Conservation (phyloP, 2,888 invertebrate species). For the Tupiocoris notatus region DNA sequence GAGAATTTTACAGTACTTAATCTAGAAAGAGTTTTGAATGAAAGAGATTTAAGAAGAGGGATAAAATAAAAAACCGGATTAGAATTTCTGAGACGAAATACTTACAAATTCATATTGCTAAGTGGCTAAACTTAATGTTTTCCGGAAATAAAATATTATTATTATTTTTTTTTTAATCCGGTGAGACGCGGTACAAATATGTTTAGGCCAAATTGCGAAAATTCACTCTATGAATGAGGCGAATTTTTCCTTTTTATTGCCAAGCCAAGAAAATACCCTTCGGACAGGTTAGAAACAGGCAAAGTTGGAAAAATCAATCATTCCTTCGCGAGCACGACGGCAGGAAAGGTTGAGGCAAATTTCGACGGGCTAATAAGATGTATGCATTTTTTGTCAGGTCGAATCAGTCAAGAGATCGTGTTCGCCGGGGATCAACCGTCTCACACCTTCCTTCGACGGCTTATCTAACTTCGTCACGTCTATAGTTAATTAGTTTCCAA, state of each 20-base stretch:
- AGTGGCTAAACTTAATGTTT: too few species aligned
- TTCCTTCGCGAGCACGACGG: not conserved
- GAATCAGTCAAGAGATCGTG: not conserved
- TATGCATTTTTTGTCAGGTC: not conserved
- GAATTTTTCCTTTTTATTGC: not conserved
- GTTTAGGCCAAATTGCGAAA: too few species aligned
- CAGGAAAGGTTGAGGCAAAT: not conserved
- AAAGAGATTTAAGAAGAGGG: too few species aligned
- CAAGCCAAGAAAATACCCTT: not conserved
- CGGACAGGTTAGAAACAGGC: not conserved
- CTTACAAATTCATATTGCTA: too few species aligned
- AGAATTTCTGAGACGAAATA: too few species aligned
- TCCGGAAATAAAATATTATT: too few species aligned
- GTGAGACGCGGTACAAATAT: too few species aligned
- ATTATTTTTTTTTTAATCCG: too few species aligned
- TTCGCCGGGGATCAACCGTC: not conserved
- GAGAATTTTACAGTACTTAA: too few species aligned
- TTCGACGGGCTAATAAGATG: not conserved
- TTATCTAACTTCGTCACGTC: conserved; percentile 39
- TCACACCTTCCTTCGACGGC: not conserved
- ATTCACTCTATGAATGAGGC: too few species aligned
- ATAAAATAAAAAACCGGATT: too few species aligned
- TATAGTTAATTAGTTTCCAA: conserved; percentile 38
- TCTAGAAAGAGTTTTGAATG: too few species aligned
- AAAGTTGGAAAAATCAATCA: not conserved